Conservation (phyloP, 2,797 vertebrate species). For the Mormyrus hasselquistii region DNA sequence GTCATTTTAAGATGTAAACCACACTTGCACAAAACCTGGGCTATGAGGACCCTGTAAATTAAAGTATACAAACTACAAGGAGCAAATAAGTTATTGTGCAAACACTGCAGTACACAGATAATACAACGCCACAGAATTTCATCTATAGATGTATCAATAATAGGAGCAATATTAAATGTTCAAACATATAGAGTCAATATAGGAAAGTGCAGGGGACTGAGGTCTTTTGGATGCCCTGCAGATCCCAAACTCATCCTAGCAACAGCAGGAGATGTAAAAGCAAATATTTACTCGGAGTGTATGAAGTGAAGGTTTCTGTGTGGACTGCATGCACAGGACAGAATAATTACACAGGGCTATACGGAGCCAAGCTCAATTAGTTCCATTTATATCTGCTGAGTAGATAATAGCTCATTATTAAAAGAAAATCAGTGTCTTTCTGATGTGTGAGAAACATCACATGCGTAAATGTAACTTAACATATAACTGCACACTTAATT, state of each 20-base stretch:
- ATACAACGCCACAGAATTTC: neutral
- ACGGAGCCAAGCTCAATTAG: constrained; percentile 6
- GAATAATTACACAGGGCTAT: neutral
- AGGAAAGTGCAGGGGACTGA: neutral
- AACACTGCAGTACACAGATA: neutral
- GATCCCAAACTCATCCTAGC: neutral
- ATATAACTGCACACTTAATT: neutral
- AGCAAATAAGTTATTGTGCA: neutral
- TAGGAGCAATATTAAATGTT: neutral
- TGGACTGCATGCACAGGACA: neutral
- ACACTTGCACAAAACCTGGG: neutral
- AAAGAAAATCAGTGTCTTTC: neutral
- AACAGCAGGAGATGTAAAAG: neutral
- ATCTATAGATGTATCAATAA: neutral
- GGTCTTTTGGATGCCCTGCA: constrained; percentile 23
- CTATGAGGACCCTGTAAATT: neutral
- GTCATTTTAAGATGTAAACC: neutral
- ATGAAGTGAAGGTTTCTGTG: neutral
- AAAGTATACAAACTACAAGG: neutral
- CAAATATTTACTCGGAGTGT: neutral
- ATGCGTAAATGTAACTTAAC: neutral
- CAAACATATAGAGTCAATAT: neutral
- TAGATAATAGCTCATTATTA: constrained; percentile 5
- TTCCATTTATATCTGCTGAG: constrained; percentile 6
- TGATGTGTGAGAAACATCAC: neutral